Evolutionary conservation across 2,888 invertebrate species (phyloP), one percentile per base, ranked within the genome.

Genomic region (Melolontha melolontha): DNA sequence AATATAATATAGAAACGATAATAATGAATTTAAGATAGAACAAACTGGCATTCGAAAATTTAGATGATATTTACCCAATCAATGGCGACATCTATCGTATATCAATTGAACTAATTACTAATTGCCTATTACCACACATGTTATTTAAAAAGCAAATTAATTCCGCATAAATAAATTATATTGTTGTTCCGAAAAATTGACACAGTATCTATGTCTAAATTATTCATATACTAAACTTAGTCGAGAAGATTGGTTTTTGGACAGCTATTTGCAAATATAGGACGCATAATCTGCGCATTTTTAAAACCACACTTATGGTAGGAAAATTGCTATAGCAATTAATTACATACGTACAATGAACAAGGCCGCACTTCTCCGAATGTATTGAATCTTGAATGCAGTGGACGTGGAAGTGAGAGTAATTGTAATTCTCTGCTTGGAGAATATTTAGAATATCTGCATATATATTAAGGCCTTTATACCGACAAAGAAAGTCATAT

Each of bases 401-500:
- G 10, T 11, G 22, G 27, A 50, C 16, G 22, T n/a, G 11, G 11
- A 50, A 22, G 5, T 22, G 22, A 11, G 7, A n/a, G 22, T 22
- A 22, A 50, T 50, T 17, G 50, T 50, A 50, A 50, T 50, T 50
- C 50, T 4, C 50, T 10, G 27, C 50, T 22, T 22, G 50, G 22
- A 22, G 50, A 50, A 50, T 50, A 22, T 50, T 17, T 27, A 27
- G 7, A 22, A 17, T 27, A 50, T 50, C 16, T 27, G 50, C 50
- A 27, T 27, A 50, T 8, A 12, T 49, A 49, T 49, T 16, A 49
- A 50, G 50, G 50, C 50, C 50, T 50, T 41, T 39, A 12, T 8
- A 39, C 17, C 41, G 41, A 57, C 57, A 57, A 57, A 57, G 57
- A 57, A 42, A 57, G 42, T 55, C 16, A n/a, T 50, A 16, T 50